Conservation (phyloP, 2,797 vertebrate species). For the Gymnodraco acuticeps region DNA sequence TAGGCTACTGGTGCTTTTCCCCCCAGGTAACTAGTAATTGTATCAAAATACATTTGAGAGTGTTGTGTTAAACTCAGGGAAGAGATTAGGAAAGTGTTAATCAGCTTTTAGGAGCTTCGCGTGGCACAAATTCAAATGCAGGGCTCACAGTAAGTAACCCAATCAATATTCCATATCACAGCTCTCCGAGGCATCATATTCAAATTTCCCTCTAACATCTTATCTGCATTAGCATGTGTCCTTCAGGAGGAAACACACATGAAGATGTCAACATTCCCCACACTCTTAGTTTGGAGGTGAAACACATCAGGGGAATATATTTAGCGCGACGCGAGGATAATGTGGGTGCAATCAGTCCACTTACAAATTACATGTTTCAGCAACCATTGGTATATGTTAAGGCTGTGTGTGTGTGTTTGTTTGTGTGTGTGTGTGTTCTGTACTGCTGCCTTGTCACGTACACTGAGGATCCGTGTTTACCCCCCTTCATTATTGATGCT, state of each 20-base stretch:
- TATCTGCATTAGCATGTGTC: slow-evolving; percentile 31
- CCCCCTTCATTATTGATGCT: slow-evolving; percentile 66
- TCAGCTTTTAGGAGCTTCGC: slow-evolving; percentile 12
- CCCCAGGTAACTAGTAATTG: too few species aligned
- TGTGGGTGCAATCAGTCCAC: slow-evolving; percentile 39
- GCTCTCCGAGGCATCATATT: slow-evolving; percentile 35
- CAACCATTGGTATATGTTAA: slow-evolving; percentile 18
- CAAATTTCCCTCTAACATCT: slow-evolving; percentile 16
- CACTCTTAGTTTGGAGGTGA: slow-evolving; percentile 37
- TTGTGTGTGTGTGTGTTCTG: slow-evolving; percentile 11
- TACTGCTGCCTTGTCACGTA: slow-evolving; percentile 41
- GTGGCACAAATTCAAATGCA: slow-evolving; percentile 37
- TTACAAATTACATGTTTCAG: slow-evolving; percentile 68
- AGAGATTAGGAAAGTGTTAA: slow-evolving; percentile 13
- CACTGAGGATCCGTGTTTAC: slow-evolving; percentile 42
- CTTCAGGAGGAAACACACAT: slow-evolving; percentile 12
- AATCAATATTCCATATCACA: slow-evolving; percentile 55
- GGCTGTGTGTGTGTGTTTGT: not conserved
- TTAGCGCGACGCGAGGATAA: slow-evolving; percentile 50
- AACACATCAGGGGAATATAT: slow-evolving; percentile 47
- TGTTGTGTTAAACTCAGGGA: not conserved
- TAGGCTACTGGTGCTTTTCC: too few species aligned
- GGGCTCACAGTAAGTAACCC: slow-evolving; percentile 20
- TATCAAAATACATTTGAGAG: not conserved
- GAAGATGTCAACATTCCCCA: slow-evolving; percentile 10